These are phyloP conservation scores for Tamandua tetradactyla DNA, from an alignment of 2,797 vertebrate genomes.

Conservation along the genomic window DNA sequence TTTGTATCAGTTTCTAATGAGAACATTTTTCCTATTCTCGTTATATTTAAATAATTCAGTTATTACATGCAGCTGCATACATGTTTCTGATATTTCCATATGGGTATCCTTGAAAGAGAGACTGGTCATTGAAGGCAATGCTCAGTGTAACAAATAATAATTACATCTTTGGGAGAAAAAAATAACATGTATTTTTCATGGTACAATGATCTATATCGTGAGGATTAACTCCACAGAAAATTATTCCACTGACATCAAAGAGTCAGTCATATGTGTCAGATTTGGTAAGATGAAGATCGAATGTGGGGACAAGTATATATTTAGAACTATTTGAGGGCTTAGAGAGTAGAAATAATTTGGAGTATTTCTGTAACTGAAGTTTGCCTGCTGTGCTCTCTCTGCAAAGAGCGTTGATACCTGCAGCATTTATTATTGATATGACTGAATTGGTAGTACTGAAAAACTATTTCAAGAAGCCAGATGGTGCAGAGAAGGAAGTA, in stretches of 20 bases:
- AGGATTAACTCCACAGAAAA: neutral
- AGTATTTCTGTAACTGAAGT: neutral
- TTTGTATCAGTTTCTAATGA: neutral
- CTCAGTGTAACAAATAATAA: neutral
- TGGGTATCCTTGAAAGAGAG: neutral
- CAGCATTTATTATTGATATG: neutral
- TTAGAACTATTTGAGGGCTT: neutral
- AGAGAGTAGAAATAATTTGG: neutral
- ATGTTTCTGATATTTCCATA: no score
- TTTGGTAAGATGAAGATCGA: neutral
- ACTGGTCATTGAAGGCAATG: neutral
- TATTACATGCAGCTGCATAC: neutral
- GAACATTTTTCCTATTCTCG: neutral
- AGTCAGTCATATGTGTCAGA: neutral
- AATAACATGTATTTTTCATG: neutral
- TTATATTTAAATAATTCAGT: neutral
- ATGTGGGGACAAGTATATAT: neutral
- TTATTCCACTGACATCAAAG: neutral
- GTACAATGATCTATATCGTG: neutral
- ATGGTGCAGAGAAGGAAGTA: neutral
- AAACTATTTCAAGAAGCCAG: conserved; percentile 39
- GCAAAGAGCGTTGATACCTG: neutral
- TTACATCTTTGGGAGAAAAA: neutral
- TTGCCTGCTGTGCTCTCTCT: neutral
- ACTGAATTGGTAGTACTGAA: neutral